A percentile compares a stretch with the other conserved stretches of the same genome.
Conservation (phyloP, 2,797 vertebrate species). For the Mormyrops boulengeri region DNA sequence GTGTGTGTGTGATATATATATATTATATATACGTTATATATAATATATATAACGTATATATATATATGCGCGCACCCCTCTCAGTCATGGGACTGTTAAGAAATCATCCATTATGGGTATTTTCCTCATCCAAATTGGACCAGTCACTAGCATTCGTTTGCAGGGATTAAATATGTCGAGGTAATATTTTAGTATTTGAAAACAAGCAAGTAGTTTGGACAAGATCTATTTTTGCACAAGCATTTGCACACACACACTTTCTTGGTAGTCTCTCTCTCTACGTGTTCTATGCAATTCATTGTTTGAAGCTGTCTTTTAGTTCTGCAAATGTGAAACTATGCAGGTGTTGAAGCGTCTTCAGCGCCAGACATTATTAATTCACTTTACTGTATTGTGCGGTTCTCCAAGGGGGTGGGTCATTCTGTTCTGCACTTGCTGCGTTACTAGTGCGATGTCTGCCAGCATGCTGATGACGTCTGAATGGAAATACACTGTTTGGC, state of each 20-base stretch:
- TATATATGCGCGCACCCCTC: background rate
- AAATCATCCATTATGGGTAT: background rate
- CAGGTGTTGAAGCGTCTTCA: slow-evolving; percentile 12
- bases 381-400: background rate
- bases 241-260: background rate
- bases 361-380: background rate
- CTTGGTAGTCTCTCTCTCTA: slow-evolving; percentile 20
- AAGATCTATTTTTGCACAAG: background rate
- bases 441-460: background rate
- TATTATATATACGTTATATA: too few species aligned
- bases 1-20: background rate
- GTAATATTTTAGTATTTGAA: background rate
- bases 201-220: background rate
- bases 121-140: background rate
- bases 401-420: background rate
- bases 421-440: background rate
- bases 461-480: background rate
- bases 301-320: slow-evolving; percentile 26
- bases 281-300: slow-evolving; percentile 57
- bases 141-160: background rate
- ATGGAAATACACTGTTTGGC: background rate
- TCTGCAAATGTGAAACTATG: slow-evolving; percentile 39
- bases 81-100: background rate
- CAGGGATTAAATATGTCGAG: background rate
- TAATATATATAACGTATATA: too few species aligned